Evolutionary conservation across 2,888 invertebrate genomes (phyloP), one percentile per base, ranked within the genome.

Genomic region (Mesorhabditis spiculigera): DNA sequence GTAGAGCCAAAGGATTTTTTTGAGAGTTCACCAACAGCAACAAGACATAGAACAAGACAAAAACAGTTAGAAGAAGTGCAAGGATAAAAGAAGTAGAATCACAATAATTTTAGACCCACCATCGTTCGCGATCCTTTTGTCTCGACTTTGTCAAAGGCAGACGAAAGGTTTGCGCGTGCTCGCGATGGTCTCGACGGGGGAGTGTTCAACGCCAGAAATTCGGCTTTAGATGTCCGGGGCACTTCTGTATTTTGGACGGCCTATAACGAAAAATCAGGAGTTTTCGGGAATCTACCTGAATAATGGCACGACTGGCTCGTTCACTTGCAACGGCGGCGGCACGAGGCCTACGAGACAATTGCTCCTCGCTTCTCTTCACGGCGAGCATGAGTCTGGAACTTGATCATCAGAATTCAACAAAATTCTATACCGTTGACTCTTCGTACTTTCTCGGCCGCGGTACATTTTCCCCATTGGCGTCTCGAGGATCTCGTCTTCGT

Each of bases 241-340:
- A 50, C 58, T 50, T 50, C 58, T 50, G 58, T 13, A 13, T 13
- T 13, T 10, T 10, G n/a, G 58, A 50, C 58, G 10, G 58, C 58
- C 58, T 50, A n/a, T 13, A 50, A 50, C n/a, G 10, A 50, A n/a
- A 13, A 50, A 50, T 13, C 58, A 50, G 58, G 58, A 50, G 58
- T 50, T 10, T 50, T 50, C 58, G 58, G 58, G n/a, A 50, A 50
- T 50, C n/a, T 50, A 50, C 58, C 58, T 50, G 58, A 50, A 50
- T 50, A 50, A 50, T 50, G 8, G 58, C 58, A 10, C 58, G 58
- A 50, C 58, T 50, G 58, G 58, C 58, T n/a, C n/a, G 8, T 50
- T 50, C 58, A 50, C 58, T 50, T 10, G 58, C 58, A 10, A 50
- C 58, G 10, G 58, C 58, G 58, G 58, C 58, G n/a, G 58, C 58